These are phyloP conservation scores for Leuctra nigra DNA, from an alignment of 2,888 invertebrate genomes.

Conservation along the genomic window DNA sequence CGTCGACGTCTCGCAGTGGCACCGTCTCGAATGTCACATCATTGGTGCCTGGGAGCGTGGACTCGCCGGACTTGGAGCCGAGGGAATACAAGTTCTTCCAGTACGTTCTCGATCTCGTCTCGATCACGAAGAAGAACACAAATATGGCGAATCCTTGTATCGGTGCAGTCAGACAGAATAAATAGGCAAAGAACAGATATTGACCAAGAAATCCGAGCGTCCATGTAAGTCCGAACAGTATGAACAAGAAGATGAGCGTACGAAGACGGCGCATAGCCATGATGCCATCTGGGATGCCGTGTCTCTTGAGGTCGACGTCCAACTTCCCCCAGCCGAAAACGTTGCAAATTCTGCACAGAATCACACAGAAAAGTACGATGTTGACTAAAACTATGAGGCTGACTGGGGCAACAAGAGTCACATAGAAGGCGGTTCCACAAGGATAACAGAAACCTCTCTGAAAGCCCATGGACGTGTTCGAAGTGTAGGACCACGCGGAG, in stretches of 20 bases:
- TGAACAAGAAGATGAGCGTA: constrained; percentile 46
- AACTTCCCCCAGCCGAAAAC: constrained; percentile 1
- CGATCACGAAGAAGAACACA: constrained; percentile 52
- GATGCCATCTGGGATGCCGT: not conserved
- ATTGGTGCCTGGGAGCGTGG: not conserved
- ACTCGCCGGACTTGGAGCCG: too few species aligned
- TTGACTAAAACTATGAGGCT: constrained; percentile 3
- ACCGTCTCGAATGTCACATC: not conserved
- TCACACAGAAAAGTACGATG: constrained; percentile 2
- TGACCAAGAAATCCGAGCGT: constrained; percentile 50
- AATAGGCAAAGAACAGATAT: constrained; percentile 49
- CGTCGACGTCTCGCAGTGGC: too few species aligned
- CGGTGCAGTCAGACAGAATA: constrained; percentile 56
- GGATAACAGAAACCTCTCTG: constrained; percentile 12
- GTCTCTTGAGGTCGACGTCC: not conserved
- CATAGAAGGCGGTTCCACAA: not conserved
- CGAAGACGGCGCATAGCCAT: constrained; percentile 6
- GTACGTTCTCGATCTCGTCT: constrained; percentile 47
- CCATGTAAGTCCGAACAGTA: constrained; percentile 55
- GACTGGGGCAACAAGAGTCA: constrained; percentile 9
- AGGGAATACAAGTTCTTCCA: too few species aligned
- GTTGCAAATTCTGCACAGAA: constrained; percentile 30
- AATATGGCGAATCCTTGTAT: constrained; percentile 56
- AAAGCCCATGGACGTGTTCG: constrained; percentile 33
- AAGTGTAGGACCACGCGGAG: constrained; percentile 42